A percentile compares a stretch with the other conserved stretches of the same genome.
Evolutionary conservation across 2,888 invertebrate species (phyloP).

Genomic region (Oscheius sp.): DNA sequence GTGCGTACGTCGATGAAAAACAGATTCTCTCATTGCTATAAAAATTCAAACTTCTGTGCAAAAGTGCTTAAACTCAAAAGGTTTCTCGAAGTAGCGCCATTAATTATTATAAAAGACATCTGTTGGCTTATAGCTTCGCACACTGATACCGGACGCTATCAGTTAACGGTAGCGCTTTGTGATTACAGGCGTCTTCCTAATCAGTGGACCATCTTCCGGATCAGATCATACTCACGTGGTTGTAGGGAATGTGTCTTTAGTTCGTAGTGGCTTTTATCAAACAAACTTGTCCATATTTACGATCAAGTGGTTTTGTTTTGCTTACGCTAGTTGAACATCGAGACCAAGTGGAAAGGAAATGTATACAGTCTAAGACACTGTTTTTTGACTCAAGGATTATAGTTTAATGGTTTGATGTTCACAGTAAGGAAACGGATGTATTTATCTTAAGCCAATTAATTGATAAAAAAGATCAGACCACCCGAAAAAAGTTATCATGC

Average conservation of each 20-base stretch:
- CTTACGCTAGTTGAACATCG: background rate
- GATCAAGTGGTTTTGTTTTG: background rate
- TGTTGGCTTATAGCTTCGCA: too few species aligned
- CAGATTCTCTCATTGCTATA: background rate
- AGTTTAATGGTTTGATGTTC: background rate
- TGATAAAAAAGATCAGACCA: background rate
- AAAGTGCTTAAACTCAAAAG: too few species aligned
- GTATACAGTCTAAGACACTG: background rate
- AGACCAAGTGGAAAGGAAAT: background rate
- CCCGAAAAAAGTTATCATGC: conserved; percentile 13
- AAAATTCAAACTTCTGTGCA: too few species aligned
- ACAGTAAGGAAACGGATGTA: too few species aligned
- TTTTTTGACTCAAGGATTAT: background rate
- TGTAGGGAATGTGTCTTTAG: background rate
- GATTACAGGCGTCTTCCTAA: background rate
- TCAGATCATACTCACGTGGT: background rate
- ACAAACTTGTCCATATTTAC: background rate
- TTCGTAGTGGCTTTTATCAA: background rate
- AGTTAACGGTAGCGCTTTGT: background rate
- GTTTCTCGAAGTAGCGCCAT: too few species aligned
- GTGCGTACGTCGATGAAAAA: conserved; percentile 22
- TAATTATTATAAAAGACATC: too few species aligned
- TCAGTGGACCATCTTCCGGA: background rate
- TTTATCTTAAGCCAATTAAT: too few species aligned
- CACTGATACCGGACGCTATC: background rate